Evolutionary conservation across 1,140 invertebrate species (phyloP).

Genomic region (Whitmania pigra): DNA sequence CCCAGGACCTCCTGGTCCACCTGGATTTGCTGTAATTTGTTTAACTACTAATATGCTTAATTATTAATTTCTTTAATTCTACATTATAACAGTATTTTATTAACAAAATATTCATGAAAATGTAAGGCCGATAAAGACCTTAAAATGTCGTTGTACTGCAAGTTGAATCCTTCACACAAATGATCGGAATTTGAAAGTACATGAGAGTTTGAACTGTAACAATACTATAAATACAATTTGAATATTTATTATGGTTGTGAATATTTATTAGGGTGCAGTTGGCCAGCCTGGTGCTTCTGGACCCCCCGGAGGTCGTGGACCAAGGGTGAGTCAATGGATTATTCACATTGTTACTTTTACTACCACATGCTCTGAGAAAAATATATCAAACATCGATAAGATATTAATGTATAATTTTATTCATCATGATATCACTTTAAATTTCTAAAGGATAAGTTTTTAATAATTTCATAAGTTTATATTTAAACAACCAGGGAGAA

Average conservation of each 20-base stretch:
- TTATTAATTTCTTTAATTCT: conserved; percentile 3
- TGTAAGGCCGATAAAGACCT: too few species aligned
- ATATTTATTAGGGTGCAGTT: conserved; percentile 43
- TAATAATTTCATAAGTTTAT: background rate
- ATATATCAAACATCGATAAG: too few species aligned
- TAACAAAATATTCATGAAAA: too few species aligned
- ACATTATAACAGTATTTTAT: too few species aligned
- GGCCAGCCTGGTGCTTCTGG: conserved; percentile 50
- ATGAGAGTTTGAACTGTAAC: background rate
- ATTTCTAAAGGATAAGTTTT: background rate
- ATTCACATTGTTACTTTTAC: conserved; percentile 1
- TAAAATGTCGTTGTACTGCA: too few species aligned
- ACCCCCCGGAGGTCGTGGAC: conserved; percentile 55
- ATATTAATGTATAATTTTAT: background rate
- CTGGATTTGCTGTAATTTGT: conserved; percentile 4
- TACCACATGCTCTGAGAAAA: background rate
- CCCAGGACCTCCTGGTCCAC: conserved; percentile 17
- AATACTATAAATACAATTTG: conserved; percentile 10
- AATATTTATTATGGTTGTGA: conserved; percentile 18
- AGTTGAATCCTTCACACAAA: too few species aligned
- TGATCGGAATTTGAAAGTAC: too few species aligned
- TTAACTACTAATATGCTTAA: too few species aligned
- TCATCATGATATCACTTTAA: background rate
- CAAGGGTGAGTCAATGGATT: conserved; percentile 41
- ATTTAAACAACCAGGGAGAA: conserved; percentile 26